Base-by-base conservation (phyloP, 1,140 invertebrate genomes). In the Thalassaphorura encarpata region DNA sequence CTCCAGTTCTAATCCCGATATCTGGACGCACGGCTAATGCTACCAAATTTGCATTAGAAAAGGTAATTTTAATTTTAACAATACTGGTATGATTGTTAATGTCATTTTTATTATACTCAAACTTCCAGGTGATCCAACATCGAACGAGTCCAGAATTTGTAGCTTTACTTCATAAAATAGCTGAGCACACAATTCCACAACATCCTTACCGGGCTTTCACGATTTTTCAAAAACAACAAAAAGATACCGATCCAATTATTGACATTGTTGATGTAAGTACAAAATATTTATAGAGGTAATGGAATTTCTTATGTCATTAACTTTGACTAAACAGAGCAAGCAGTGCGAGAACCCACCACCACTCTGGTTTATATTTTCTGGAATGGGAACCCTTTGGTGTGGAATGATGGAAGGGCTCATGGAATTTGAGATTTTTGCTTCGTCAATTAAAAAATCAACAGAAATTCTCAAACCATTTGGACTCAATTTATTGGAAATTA, bases 331-430 rank as follows among this genome's bases (percentile, higher is more conserved):
- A n/a, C n/a, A n/a, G n/a, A n/a, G n/a, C n/a, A n/a, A n/a, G n/a
- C n/a, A n/a, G n/a, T n/a, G n/a, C n/a, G n/a, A n/a, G n/a, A n/a
- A n/a, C n/a, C 45, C 69, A 19, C 61, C 68, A 39, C 60, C 46
- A 8, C 19, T 95, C 0, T 91, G 87, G 77, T 90, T 85, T 71
- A 80, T 94, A 11, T 96, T 90, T 72, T 84, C 89, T 58, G 89
- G 89, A 47, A 89, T 95, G 85, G 89, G 89, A 4, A 84, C 83
- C 0, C 88, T 94, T 66, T 94, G 89, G 89, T 68, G 78, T 26
- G 81, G 84, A 43, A 91, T 94, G 87, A 88, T 83, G 2, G 62
- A 69, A 41, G 66, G 74, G 23, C 69, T 83, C 59, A 73, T 81
- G 72, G 56, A 70, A 15, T 64, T 83, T 8, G 68, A 73, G 23